phyloP scores from a whole-genome alignment of 2,113 vertebrate species.

The Motacilla alba region DNA sequence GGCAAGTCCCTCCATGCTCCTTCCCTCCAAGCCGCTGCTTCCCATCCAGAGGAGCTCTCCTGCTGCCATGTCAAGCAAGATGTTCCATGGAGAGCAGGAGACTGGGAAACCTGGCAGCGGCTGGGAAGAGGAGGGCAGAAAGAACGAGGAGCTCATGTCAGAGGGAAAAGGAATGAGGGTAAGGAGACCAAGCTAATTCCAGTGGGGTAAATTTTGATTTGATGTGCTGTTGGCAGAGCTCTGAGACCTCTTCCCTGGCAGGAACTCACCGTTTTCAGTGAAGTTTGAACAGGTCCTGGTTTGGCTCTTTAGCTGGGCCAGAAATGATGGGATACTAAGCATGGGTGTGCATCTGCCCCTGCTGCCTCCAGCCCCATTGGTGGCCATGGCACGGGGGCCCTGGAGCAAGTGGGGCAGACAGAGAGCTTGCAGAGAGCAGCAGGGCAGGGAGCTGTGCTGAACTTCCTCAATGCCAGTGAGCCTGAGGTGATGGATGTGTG shows the following conservation, averaged over 20 bases:
- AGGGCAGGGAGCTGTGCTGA: not conserved
- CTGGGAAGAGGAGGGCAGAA: not conserved
- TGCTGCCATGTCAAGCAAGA: no score
- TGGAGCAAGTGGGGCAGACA: not conserved
- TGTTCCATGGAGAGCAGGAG: no score
- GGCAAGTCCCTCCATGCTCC: no score
- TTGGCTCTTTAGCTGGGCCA: not conserved
- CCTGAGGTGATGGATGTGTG: not conserved
- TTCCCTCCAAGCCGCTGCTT: no score
- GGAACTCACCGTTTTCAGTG: not conserved
- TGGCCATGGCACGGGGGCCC: no score
- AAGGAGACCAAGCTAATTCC: not conserved
- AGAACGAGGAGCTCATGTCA: not conserved
- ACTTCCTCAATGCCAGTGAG: not conserved
- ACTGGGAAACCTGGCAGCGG: not conserved
- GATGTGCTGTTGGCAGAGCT: not conserved
- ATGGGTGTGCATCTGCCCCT: accelerated
- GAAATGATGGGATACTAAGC: not conserved
- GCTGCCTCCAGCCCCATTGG: not conserved
- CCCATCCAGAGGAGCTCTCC: no score
- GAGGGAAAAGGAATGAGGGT: not conserved
- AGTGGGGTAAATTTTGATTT: not conserved
- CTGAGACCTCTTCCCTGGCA: not conserved
- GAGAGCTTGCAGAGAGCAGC: not conserved
- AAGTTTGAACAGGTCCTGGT: not conserved